Base-by-base conservation (phyloP, 2,113 vertebrate genomes). In the Tympanuchus pallidicinctus region DNA sequence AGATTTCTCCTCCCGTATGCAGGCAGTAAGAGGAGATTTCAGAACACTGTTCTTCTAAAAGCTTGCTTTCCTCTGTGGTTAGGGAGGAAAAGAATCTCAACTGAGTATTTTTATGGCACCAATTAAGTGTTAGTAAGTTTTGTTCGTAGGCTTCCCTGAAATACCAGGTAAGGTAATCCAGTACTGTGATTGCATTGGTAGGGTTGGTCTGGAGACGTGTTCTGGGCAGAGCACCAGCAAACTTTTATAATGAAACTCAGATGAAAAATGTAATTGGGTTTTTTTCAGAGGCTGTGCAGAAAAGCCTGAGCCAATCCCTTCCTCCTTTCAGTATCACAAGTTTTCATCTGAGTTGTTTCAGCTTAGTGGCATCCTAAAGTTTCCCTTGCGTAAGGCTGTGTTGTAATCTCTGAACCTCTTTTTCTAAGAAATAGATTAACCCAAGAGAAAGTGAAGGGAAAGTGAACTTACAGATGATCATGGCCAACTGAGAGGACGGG, bases 281-380 rank as follows among this genome's bases (percentile, higher is more conserved):
- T 48, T 92, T 42, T 15, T 24, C 0, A 2, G n/a, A 50, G n/a
- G 2, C 27, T 43, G 24, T 76, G 18, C 27, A 24, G 54, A 18
- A 48, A 63, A n/a, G 10, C 32, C 30, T 4, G 60, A 50, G 11
- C 27, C 40, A 10, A 8, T 60, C n/a, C 24, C 1, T 76, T 91
- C 19, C 25, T 27, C 38, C 0, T 0, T 50, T 34, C 28, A 34
- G 0, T 17, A 38, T 77, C 0, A 0, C 40, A 19, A 15, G 20
- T 28, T 66, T 93, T 73, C 36, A 79, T 21, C 40, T 73, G 59
- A 45, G 24, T 48, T 59, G 4, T 64, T 78, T 11, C 20, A 61
- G 34, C 42, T 27, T 42, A 27, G 14, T 14, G 42, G 57, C 34
- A 43, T 57, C 38, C 52, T 24, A 43, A 32, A 43, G 30, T 42